A percentile compares a stretch with the other conserved stretches of the same genome.
Conservation (phyloP, 1,140 invertebrate genomes). For the Hesperophylax magnus region DNA sequence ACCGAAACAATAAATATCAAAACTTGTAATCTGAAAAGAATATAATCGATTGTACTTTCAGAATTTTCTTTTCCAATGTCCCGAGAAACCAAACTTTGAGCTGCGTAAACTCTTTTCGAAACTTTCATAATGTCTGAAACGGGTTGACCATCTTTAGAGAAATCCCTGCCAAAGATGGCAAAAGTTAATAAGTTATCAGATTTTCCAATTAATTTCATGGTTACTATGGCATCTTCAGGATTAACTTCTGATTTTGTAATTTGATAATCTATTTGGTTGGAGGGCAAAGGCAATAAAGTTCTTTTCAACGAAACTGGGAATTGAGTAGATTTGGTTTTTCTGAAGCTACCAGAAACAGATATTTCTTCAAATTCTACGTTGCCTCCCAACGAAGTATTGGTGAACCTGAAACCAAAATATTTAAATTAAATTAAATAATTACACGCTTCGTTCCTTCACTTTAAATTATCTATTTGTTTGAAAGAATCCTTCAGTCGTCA, state of each 20-base stretch:
- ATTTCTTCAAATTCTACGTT: constrained; percentile 61
- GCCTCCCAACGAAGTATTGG: constrained; percentile 58
- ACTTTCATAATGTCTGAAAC: constrained; percentile 26
- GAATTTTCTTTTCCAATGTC: constrained; percentile 51
- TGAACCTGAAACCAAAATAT: constrained; percentile 51
- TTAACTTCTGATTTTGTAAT: not conserved
- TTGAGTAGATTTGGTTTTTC: constrained; percentile 57
- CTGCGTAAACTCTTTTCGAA: constrained; percentile 1
- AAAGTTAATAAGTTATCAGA: constrained; percentile 60
- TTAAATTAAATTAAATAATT: not conserved
- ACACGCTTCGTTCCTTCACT: not conserved
- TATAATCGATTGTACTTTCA: constrained; percentile 62
- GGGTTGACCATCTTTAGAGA: constrained; percentile 58
- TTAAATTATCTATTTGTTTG: not conserved
- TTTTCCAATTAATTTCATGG: constrained; percentile 56
- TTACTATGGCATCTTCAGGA: constrained; percentile 53
- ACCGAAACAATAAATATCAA: constrained; percentile 64
- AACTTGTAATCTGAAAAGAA: constrained; percentile 64
- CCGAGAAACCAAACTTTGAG: not conserved
- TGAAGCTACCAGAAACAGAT: constrained; percentile 60
- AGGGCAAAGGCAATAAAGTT: constrained; percentile 49
- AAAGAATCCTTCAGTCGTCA: not conserved
- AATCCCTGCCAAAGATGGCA: constrained; percentile 62
- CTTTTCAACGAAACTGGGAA: constrained; percentile 61
- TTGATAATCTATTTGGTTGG: constrained; percentile 56